These are phyloP conservation scores for Pithys albifrons DNA, from an alignment of 2,113 vertebrate genomes.

Conservation along the genomic window DNA sequence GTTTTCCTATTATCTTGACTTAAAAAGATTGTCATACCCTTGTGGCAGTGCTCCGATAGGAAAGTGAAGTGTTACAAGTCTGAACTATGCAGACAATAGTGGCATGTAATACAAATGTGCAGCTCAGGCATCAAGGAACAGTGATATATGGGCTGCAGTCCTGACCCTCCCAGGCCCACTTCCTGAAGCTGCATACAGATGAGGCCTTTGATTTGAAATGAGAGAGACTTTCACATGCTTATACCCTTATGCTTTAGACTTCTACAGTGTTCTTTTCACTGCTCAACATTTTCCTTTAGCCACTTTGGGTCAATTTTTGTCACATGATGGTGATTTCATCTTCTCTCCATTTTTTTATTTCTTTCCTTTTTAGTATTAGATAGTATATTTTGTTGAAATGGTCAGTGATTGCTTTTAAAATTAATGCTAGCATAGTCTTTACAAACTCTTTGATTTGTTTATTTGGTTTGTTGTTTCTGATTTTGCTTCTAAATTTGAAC, in stretches of 20 bases:
- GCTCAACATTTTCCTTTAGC: background rate
- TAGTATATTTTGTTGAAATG: background rate
- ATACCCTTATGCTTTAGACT: background rate
- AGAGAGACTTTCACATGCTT: background rate
- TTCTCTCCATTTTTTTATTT: background rate
- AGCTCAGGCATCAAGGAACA: background rate
- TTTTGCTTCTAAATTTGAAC: background rate
- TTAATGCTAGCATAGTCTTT: background rate
- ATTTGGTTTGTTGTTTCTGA: background rate
- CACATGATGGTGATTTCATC: background rate
- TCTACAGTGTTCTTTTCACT: background rate
- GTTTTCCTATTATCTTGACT: conserved; percentile 13
- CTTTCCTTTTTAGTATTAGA: background rate
- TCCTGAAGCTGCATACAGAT: background rate
- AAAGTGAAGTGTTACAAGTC: background rate
- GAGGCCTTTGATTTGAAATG: background rate
- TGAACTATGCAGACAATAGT: background rate
- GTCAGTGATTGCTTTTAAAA: background rate
- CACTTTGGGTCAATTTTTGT: background rate
- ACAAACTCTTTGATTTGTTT: background rate
- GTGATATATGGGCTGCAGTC: background rate
- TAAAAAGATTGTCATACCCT: background rate
- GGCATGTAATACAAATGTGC: background rate
- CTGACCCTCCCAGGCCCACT: background rate
- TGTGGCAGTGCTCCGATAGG: background rate